phyloP scores from a whole-genome alignment of 2,888 invertebrate species.

The Phlogophora meticulosa region DNA sequence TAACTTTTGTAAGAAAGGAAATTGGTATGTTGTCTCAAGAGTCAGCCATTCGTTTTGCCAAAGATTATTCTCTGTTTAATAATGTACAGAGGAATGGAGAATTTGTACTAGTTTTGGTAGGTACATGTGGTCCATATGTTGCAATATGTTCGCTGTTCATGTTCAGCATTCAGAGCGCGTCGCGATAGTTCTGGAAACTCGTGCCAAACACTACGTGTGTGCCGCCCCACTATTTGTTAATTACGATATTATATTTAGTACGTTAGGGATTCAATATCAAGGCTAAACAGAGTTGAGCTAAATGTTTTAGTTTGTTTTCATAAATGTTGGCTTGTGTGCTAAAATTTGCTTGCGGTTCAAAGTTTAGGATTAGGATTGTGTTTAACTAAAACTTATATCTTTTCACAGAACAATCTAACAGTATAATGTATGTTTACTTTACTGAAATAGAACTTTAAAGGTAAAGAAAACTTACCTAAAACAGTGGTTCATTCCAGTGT shows the following conservation, averaged over 20 bases:
- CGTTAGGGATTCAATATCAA: slow-evolving; percentile 36
- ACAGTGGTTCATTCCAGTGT: neutral
- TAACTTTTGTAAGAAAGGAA: slow-evolving; percentile 27
- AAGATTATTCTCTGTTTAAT: slow-evolving; percentile 44
- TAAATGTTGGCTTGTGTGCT: neutral
- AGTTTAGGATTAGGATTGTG: neutral
- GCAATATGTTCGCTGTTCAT: slow-evolving; percentile 58
- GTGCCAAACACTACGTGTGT: slow-evolving; percentile 50
- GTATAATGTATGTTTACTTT: slow-evolving; percentile 1
- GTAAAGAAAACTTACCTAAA: neutral
- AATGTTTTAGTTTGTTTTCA: slow-evolving; percentile 10
- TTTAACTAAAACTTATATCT: neutral
- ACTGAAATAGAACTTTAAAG: slow-evolving; percentile 5
- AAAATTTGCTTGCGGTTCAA: neutral
- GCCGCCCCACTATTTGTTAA: slow-evolving; percentile 53
- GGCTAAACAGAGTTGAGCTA: slow-evolving; percentile 11
- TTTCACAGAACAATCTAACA: neutral
- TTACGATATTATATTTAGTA: slow-evolving; percentile 49
- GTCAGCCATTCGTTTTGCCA: slow-evolving; percentile 20
- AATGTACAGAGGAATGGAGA: slow-evolving; percentile 26
- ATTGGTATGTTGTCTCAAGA: slow-evolving; percentile 35
- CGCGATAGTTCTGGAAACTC: slow-evolving; percentile 65
- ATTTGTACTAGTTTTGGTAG: slow-evolving; percentile 46
- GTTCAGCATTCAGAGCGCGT: slow-evolving; percentile 62
- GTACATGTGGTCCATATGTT: slow-evolving; percentile 53